Conservation (phyloP, 2,888 invertebrate genomes). For the Cotesia congregata region DNA sequence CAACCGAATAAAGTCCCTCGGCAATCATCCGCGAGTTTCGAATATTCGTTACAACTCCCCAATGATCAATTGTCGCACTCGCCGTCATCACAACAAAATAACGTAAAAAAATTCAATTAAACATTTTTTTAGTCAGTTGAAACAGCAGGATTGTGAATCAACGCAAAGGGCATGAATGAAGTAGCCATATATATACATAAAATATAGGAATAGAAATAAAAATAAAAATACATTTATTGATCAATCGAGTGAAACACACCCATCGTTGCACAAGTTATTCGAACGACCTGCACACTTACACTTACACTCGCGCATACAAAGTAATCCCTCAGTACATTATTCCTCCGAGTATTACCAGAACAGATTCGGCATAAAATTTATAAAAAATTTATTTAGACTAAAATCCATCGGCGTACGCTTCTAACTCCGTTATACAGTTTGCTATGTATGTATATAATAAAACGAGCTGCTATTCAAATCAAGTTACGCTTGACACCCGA, state of each 20-base stretch:
- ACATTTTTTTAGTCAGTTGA: too few relatives aligned
- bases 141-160: not conserved
- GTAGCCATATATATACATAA: not conserved
- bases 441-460: conserved; percentile 8
- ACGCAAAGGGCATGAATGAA: not conserved
- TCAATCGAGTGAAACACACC: not conserved
- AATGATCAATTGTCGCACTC: too few relatives aligned
- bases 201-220: not conserved
- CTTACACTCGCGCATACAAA: not conserved
- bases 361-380: not conserved
- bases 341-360: not conserved
- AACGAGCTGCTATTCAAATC: conserved; percentile 14
- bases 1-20: too few relatives aligned
- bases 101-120: too few relatives aligned
- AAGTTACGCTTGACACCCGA: conserved; percentile 31
- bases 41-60: too few relatives aligned
- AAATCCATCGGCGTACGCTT: not conserved
- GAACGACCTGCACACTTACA: not conserved
- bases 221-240: not conserved
- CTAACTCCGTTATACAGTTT: not conserved
- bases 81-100: too few relatives aligned
- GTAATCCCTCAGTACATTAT: not conserved
- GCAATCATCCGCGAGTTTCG: too few relatives aligned
- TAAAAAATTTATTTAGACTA: not conserved
- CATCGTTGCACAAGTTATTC: not conserved